These are phyloP conservation scores for Aptenodytes forsteri DNA, from an alignment of 2,113 vertebrate species.

Conservation along the genomic window DNA sequence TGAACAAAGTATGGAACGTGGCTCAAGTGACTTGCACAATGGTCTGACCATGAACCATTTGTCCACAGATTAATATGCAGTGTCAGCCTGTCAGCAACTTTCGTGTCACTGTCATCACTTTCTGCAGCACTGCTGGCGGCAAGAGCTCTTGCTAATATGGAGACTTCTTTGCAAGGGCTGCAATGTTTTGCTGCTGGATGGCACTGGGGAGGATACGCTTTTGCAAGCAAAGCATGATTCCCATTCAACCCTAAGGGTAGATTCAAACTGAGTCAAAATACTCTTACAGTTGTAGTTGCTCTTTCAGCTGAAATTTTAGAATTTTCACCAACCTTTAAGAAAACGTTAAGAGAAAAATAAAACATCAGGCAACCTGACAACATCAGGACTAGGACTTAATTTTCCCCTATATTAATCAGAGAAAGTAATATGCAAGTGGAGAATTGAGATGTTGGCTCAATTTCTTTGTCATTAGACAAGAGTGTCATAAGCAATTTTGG, in stretches of 20 bases:
- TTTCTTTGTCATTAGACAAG: not conserved
- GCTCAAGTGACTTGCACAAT: not conserved
- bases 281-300: not conserved
- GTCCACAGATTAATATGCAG: not conserved
- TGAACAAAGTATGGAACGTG: not conserved
- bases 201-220: not conserved
- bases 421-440: not conserved
- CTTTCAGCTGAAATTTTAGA: not conserved
- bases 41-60: not conserved
- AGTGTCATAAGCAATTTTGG: not conserved
- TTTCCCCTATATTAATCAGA: not conserved
- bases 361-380: not conserved
- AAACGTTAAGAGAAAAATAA: not conserved
- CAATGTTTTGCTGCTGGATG: not conserved
- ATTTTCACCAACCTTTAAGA: not conserved
- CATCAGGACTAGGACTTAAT: not conserved
- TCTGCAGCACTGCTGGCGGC: not conserved
- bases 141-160: not conserved
- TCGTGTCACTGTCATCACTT: not conserved
- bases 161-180: not conserved
- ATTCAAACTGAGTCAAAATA: not conserved
- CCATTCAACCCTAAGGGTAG: not conserved
- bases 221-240: not conserved
- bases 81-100: conserved; percentile 40
- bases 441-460: not conserved